Base-by-base conservation (phyloP, 2,888 invertebrate genomes). In the Eupsilia transversa region DNA sequence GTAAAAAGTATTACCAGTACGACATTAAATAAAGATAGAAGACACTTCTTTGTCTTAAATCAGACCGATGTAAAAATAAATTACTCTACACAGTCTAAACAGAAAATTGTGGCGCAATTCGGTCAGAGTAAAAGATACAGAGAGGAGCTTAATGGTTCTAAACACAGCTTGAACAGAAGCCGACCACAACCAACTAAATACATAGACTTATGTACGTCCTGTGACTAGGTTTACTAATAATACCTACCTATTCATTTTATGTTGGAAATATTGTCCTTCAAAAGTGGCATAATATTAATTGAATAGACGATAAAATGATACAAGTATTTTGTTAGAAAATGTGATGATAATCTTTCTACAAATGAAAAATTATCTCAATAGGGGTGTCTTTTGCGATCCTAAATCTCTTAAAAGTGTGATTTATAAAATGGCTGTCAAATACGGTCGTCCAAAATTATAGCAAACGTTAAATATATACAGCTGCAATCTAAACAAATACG, bases 101-200 rank as follows among this genome's bases (percentile, higher is more conserved):
- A 46, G 65, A 66, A 70, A 65, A 66, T 64, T 41, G 76, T 54
- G 30, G 38, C 23, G 80, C 66, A 74, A 80, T 79, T 79, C 20
- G 49, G 78, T 80, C 66, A 63, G 76, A 74, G 79, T 67, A 75
- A 79, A 76, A 79, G 64, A 81, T 81, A 69, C 77, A 10, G 52
- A 61, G 64, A 57, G 23, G 35, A 70, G 69, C 77, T 66, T 82
- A 80, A 66, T 81, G 82, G 65, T 81, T 81, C 64, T 75, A 81
- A 79, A 76, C 60, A 68, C 59, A 70, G 69, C 82, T 69, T 65
- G 35, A 66, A 77, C 33, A 70, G 76, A 67, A 80, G 52, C 61
- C 52, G 66, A 63, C 78, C 78, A 52, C 81, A 80, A 63, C 56
- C 23, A 57, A 75, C 81, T 57, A 74, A 80, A 74, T 80, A 80